Evolutionary conservation across 2,888 invertebrate species (phyloP), one percentile per base, ranked within the genome.

Genomic region (Xanthorhoe spadicearia): DNA sequence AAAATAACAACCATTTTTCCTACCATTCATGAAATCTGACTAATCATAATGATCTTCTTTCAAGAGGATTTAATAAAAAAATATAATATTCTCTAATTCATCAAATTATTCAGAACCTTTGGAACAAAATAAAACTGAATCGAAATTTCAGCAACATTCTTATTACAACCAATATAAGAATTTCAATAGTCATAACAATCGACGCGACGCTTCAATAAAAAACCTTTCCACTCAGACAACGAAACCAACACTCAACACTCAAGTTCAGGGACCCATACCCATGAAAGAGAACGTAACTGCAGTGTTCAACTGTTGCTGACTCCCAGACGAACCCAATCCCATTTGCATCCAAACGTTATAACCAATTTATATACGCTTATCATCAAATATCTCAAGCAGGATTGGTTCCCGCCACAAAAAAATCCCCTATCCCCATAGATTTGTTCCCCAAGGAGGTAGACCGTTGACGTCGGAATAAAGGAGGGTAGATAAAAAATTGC

Each of bases 401-500:
- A 83, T 80, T 80, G 77, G 77, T 80, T 77, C 75, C 74, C 78
- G 83, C 82, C 81, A 83, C 82, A 84, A 81, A 84, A n/a, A 81
- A 81, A 79, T 79, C 75, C 79, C 81, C 76, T 77, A 76, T 72
- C 83, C 88, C 88, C 81, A 76, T 74, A 75, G 77, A 85, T 87
- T 86, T 79, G 80, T 77, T 82, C 89, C 89, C 89, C 69, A 76
- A 83, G 87, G 87, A 87, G 72, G 55, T 49, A 15, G 80, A 74
- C 61, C 82, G 83, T 83, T 84, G 86, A 85, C 86, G 78, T 75
- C 75, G 77, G 74, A 75, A 77, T 78, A 70, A 77, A 75, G 71
- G 73, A 80, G 78, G 83, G 84, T 83, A 84, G 84, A 87, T 88
- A 89, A 90, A 89, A 90, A 90, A 90, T 87, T 87, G 78, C 87